Conservation (phyloP, 2,888 invertebrate species). For the Drosophila antonietae region DNA sequence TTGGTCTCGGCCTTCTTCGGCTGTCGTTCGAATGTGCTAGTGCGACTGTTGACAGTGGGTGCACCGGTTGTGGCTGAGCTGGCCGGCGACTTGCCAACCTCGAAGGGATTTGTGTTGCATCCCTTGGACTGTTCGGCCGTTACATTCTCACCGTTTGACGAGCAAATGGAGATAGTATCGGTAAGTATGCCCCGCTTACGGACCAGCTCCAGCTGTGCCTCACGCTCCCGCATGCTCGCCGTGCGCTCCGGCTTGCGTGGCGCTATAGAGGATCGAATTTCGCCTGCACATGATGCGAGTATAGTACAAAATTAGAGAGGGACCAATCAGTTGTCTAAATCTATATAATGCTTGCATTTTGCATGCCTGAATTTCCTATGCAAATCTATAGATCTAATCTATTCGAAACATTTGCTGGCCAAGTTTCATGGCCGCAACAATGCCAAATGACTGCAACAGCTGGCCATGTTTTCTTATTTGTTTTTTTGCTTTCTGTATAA, state of each 20-base stretch:
- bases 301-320: background rate
- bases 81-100: constrained; percentile 35
- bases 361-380: background rate
- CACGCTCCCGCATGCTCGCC: constrained; percentile 93
- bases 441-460: constrained; percentile 31
- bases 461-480: constrained; percentile 12
- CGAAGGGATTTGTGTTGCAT: constrained; percentile 56
- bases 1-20: constrained; percentile 80
- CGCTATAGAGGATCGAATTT: constrained; percentile 92
- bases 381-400: constrained; percentile 21
- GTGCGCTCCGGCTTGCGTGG: constrained; percentile 94
- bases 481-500: constrained; percentile 29
- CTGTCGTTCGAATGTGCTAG: constrained; percentile 82
- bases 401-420: constrained; percentile 4
- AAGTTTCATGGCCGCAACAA: constrained; percentile 24
- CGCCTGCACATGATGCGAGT: constrained; percentile 86
- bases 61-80: background rate
- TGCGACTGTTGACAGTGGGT: constrained; percentile 70
- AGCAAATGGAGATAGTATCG: constrained; percentile 85
- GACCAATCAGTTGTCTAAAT: background rate
- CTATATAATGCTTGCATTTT: constrained; percentile 1
- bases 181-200: constrained; percentile 83
- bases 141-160: constrained; percentile 84
- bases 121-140: constrained; percentile 66
- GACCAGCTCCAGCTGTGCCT: constrained; percentile 88